These are phyloP conservation scores for Poeciliopsis prolifica DNA, from an alignment of 2,113 vertebrate genomes.

Conservation along the genomic window DNA sequence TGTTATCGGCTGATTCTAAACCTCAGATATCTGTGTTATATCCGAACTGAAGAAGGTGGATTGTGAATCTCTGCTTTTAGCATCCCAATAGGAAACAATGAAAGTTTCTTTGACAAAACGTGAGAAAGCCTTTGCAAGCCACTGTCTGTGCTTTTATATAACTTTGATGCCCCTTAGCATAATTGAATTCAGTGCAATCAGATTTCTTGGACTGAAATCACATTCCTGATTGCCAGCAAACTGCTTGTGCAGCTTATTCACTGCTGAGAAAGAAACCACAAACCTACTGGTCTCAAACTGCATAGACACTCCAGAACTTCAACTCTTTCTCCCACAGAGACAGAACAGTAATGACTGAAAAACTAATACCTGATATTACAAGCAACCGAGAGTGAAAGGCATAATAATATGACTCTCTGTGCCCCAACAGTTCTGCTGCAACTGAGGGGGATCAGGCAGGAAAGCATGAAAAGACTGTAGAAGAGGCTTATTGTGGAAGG, in stretches of 20 bases:
- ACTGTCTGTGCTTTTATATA: neutral
- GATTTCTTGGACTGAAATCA: slow-evolving; percentile 31
- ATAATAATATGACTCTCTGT: slow-evolving; percentile 37
- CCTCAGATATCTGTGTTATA: too few species aligned
- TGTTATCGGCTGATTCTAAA: too few species aligned
- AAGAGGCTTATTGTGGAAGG: neutral
- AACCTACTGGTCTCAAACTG: slow-evolving; percentile 31
- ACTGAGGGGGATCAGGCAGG: slow-evolving; percentile 10
- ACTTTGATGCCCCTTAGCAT: neutral
- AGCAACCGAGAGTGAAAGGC: slow-evolving; percentile 35
- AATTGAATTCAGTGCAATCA: neutral
- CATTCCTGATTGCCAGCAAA: slow-evolving; percentile 14
- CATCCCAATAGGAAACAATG: neutral
- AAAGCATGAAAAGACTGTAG: neutral
- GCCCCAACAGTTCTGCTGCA: slow-evolving; percentile 21
- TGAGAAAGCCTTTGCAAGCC: neutral
- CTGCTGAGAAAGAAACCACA: slow-evolving; percentile 7
- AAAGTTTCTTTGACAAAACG: neutral
- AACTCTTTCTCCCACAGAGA: slow-evolving; percentile 37
- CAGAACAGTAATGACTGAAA: slow-evolving; percentile 34
- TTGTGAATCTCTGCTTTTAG: neutral
- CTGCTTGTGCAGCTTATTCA: slow-evolving; percentile 2
- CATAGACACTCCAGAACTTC: slow-evolving; percentile 42
- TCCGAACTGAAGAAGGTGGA: too few species aligned
- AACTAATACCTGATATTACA: slow-evolving; percentile 42